These are phyloP conservation scores for Chaetodon trifasciatus DNA, from an alignment of 2,797 vertebrate species.

Conservation along the genomic window DNA sequence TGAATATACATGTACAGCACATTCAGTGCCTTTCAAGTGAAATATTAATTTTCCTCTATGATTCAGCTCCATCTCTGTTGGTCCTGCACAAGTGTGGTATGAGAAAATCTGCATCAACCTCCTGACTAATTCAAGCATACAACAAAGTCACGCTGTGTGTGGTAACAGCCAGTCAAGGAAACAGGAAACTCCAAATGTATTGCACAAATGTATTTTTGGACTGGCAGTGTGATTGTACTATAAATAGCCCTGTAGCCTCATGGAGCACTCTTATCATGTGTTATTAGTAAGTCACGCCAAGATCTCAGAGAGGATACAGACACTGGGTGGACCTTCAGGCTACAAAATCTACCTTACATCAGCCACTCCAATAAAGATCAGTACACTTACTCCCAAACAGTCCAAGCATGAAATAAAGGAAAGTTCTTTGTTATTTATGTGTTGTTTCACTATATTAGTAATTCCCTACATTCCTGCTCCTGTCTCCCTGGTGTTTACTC, in stretches of 20 bases:
- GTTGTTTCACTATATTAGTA: conserved; percentile 18
- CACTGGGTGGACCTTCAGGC: conserved; percentile 5
- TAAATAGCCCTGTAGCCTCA: conserved; percentile 63
- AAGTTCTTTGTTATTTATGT: neutral
- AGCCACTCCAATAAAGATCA: neutral
- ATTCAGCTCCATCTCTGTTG: conserved; percentile 42
- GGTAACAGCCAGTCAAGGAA: conserved; percentile 49
- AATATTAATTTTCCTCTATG: conserved; percentile 29
- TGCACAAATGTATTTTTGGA: conserved; percentile 70
- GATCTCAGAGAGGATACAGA: conserved; percentile 16
- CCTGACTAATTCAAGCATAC: conserved; percentile 28
- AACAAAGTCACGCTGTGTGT: conserved; percentile 22
- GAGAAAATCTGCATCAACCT: conserved; percentile 28
- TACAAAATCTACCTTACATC: neutral
- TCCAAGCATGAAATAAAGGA: neutral
- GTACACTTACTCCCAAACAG: neutral
- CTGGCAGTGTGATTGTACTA: conserved; percentile 64
- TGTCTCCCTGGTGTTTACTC: conserved; percentile 44
- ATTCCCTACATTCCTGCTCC: conserved; percentile 11
- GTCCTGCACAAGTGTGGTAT: conserved; percentile 9
- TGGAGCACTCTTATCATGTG: conserved; percentile 59
- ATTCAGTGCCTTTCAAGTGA: neutral
- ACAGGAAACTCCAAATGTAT: conserved; percentile 74
- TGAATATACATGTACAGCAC: neutral
- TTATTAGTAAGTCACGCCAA: conserved; percentile 39